phyloP scores from a whole-genome alignment of 1,140 invertebrate species.

The Cepaea nemoralis region DNA sequence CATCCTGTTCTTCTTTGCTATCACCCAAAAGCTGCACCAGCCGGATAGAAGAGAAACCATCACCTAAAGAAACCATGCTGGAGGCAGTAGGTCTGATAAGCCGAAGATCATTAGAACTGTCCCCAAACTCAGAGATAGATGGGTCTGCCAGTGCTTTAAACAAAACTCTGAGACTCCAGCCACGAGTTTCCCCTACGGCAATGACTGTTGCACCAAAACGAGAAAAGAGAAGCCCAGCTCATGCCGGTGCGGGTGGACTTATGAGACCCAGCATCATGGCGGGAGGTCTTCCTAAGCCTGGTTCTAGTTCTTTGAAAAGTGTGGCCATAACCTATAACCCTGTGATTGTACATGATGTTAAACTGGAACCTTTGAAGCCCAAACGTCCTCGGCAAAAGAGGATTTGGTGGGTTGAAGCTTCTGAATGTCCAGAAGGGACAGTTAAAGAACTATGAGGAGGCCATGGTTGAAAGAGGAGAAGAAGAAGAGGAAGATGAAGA shows the following conservation, averaged over 20 bases:
- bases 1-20: slow-evolving; percentile 25
- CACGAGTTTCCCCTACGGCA: slow-evolving; percentile 28
- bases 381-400: slow-evolving; percentile 30
- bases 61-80: slow-evolving; percentile 46
- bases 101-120: slow-evolving; percentile 31
- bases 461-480: not conserved
- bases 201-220: slow-evolving; percentile 20
- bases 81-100: slow-evolving; percentile 45
- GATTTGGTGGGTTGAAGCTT: slow-evolving; percentile 36
- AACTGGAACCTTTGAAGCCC: not conserved
- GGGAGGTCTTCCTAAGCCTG: slow-evolving; percentile 20
- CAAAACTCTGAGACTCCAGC: slow-evolving; percentile 27
- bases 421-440: not conserved
- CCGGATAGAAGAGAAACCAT: slow-evolving; percentile 24
- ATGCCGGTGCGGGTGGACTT: not conserved
- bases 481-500: not conserved
- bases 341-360: slow-evolving; percentile 11
- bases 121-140: slow-evolving; percentile 33
- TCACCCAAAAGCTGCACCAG: slow-evolving; percentile 21
- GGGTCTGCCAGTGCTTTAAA: not conserved
- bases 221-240: slow-evolving; percentile 33
- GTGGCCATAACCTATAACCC: slow-evolving; percentile 26
- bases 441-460: slow-evolving; percentile 13
- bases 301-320: slow-evolving; percentile 19
- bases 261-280: slow-evolving; percentile 27